Evolutionary conservation across 2,797 vertebrate genomes (phyloP).

Genomic region (Macroramphosus scolopax): DNA sequence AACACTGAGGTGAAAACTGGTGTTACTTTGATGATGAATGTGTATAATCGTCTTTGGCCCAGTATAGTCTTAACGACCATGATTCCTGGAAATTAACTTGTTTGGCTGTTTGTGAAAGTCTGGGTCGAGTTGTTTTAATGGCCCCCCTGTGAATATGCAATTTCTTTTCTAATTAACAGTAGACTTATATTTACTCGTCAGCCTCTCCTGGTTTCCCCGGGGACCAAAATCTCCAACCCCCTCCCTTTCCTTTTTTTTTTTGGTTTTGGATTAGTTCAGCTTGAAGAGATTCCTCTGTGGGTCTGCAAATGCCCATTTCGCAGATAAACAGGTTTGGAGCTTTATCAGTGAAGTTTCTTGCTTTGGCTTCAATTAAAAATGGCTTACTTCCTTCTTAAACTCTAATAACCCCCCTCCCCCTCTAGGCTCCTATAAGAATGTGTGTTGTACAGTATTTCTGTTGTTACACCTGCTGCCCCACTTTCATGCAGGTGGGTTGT

Average conservation of each 20-base stretch:
- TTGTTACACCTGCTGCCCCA: neutral
- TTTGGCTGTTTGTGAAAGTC: conserved; percentile 48
- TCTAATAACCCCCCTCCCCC: neutral
- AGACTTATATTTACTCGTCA: conserved; percentile 47
- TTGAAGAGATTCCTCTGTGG: conserved; percentile 34
- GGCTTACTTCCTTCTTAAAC: neutral
- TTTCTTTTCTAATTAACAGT: conserved; percentile 60
- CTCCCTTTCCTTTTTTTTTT: too few species aligned
- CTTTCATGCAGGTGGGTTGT: too few species aligned
- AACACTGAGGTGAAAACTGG: conserved; percentile 3
- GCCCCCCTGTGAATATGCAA: conserved; percentile 33
- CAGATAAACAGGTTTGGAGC: conserved; percentile 50
- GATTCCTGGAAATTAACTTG: conserved; percentile 21
- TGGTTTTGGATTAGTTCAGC: conserved; percentile 62
- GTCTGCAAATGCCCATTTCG: conserved; percentile 27
- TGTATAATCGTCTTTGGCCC: conserved; percentile 14
- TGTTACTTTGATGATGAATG: conserved; percentile 14
- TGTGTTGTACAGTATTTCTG: conserved; percentile 7
- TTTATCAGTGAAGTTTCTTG: conserved; percentile 28
- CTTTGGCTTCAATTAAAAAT: conserved; percentile 26
- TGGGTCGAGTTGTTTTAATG: conserved; percentile 24
- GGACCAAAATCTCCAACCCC: conserved; percentile 11
- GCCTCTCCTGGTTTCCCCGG: conserved; percentile 21
- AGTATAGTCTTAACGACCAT: conserved; percentile 24
- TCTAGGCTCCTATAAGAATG: neutral